A percentile compares a stretch with the other conserved stretches of the same genome.
phyloP scores from a whole-genome alignment of 2,113 vertebrate genomes.

The Protobothrops mucrosquamatus region DNA sequence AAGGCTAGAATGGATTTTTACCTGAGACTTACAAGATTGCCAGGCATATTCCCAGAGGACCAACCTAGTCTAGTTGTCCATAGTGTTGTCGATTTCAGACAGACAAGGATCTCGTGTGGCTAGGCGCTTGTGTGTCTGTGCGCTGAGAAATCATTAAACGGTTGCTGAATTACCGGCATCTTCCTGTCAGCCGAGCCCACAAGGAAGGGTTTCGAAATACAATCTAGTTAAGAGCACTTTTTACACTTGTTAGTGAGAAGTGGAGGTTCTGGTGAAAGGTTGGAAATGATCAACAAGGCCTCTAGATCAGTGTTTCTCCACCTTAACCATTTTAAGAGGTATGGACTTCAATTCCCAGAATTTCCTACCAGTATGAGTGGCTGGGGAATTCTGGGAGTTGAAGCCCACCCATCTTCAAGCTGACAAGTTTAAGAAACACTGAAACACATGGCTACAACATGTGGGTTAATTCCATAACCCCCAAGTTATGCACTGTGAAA shows the following conservation, averaged over 20 bases:
- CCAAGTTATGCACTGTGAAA: neutral
- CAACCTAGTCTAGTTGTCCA: neutral
- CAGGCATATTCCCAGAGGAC: neutral
- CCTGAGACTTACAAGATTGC: neutral
- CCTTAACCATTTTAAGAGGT: neutral
- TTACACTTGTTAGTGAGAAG: slow-evolving; percentile 29
- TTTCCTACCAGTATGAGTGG: neutral
- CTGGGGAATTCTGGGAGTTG: neutral
- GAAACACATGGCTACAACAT: neutral
- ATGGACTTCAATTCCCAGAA: neutral
- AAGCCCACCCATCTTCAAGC: neutral
- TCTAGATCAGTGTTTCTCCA: neutral
- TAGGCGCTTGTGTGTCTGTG: neutral
- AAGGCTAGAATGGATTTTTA: neutral
- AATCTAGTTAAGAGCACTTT: slow-evolving; percentile 43
- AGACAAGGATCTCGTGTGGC: slow-evolving; percentile 17
- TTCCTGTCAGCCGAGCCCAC: slow-evolving; percentile 55
- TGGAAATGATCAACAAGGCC: neutral
- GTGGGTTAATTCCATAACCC: neutral
- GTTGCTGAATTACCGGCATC: slow-evolving; percentile 55
- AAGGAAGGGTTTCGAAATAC: slow-evolving; percentile 55
- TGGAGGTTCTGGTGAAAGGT: slow-evolving; percentile 6
- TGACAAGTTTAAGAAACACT: neutral
- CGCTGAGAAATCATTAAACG: slow-evolving; percentile 46
- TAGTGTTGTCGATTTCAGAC: neutral